Evolutionary conservation across 2,113 vertebrate genomes (phyloP).

Genomic region (Anguilla rostrata): DNA sequence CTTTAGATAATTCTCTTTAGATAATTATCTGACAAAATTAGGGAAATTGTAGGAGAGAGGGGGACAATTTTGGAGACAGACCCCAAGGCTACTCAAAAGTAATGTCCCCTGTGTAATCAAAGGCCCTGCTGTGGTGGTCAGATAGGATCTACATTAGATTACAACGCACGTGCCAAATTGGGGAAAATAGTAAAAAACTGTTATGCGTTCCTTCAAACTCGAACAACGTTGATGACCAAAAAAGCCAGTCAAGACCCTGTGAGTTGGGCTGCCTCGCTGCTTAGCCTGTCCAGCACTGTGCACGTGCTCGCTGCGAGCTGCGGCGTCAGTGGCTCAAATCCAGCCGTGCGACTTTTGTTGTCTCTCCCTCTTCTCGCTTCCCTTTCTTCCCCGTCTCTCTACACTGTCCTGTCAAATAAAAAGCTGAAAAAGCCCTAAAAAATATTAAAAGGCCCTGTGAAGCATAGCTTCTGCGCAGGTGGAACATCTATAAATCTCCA

Average conservation of each 20-base stretch:
- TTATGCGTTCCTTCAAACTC: neutral
- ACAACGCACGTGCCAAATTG: conserved; percentile 70
- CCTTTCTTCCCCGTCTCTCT: too few species aligned
- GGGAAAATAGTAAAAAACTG: conserved; percentile 57
- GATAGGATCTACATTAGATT: conserved; percentile 66
- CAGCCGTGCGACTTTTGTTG: too few species aligned
- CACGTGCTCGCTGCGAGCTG: too few species aligned
- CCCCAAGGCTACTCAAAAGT: conserved; percentile 52
- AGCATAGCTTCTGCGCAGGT: neutral
- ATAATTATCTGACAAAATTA: conserved; percentile 66
- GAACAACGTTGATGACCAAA: neutral
- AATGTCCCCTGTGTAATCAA: conserved; percentile 61
- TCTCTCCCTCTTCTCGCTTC: too few species aligned
- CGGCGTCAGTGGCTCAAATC: too few species aligned
- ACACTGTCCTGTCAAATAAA: too few species aligned
- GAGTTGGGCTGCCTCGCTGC: neutral
- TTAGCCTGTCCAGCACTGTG: too few species aligned
- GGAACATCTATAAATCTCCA: neutral
- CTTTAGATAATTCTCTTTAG: neutral
- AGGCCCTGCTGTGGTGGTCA: neutral
- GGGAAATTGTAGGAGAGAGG: conserved; percentile 46
- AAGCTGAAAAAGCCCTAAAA: too few species aligned
- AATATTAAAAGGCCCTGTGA: neutral
- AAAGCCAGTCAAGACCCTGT: neutral
- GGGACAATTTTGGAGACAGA: conserved; percentile 40